These are phyloP conservation scores for Euwallacea fornicatus DNA, from an alignment of 1,140 invertebrate species.

Conservation along the genomic window DNA sequence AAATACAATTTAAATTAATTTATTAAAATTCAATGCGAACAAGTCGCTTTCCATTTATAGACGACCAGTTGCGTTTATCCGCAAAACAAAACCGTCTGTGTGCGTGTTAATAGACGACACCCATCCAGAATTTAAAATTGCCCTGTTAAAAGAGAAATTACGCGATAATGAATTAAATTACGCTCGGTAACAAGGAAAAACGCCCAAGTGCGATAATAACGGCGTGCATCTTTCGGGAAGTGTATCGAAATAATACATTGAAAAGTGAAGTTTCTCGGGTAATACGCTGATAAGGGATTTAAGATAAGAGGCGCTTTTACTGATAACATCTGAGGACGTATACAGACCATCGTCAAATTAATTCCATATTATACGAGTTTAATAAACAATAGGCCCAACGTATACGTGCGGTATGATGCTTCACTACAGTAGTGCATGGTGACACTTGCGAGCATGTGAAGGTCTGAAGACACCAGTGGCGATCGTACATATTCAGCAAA, in stretches of 20 bases:
- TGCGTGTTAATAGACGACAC: slow-evolving; percentile 23
- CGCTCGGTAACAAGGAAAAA: slow-evolving; percentile 8
- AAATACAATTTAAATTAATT: slow-evolving; percentile 8
- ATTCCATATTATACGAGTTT: background rate
- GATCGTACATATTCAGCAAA: no score
- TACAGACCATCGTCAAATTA: background rate
- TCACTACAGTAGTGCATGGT: background rate
- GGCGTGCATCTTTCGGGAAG: no score
- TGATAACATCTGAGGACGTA: background rate
- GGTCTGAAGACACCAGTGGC: no score
- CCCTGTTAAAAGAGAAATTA: slow-evolving; percentile 18
- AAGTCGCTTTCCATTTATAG: slow-evolving; percentile 10
- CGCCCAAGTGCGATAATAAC: slow-evolving; percentile 14
- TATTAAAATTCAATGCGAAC: slow-evolving; percentile 21
- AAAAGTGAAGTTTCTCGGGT: no score
- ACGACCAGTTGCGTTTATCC: slow-evolving; percentile 15
- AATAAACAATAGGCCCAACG: background rate
- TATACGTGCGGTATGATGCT: background rate
- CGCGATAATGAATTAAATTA: slow-evolving; percentile 10
- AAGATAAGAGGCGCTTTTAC: background rate
- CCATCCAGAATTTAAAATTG: slow-evolving; percentile 16
- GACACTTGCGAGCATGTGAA: no score
- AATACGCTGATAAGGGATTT: no score
- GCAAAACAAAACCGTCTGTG: slow-evolving; percentile 5
- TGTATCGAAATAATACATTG: no score